phyloP scores from a whole-genome alignment of 2,888 invertebrate species.

The Entomobrya proxima region DNA sequence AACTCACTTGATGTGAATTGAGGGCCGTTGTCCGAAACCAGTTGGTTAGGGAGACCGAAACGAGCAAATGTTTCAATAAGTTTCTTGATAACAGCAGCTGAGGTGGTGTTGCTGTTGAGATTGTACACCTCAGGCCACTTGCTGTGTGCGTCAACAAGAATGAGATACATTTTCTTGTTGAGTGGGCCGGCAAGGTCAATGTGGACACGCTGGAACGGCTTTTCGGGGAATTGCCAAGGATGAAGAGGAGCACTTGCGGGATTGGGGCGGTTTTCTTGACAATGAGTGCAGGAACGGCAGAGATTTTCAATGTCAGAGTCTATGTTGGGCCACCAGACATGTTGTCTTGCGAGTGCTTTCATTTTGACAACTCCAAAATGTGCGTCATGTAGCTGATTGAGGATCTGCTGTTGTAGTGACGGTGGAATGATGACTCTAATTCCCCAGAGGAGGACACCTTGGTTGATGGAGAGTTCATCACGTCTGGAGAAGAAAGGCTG shows the following conservation, averaged over 20 bases:
- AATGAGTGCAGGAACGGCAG: background rate
- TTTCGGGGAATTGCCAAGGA: constrained; percentile 56
- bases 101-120: no score
- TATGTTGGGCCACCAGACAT: constrained; percentile 33
- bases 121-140: constrained; percentile 68
- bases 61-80: no score
- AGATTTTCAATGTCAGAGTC: constrained; percentile 50
- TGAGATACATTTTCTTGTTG: constrained; percentile 27
- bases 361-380: constrained; percentile 62
- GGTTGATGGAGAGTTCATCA: no score
- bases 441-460: no score
- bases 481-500: no score
- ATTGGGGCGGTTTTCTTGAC: background rate
- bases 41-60: no score
- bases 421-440: constrained; percentile 60
- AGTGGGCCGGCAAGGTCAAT: constrained; percentile 51
- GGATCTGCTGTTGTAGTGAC: constrained; percentile 23
- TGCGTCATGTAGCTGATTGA: constrained; percentile 36
- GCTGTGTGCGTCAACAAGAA: constrained; percentile 51
- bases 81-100: no score
- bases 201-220: constrained; percentile 41
- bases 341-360: constrained; percentile 39
- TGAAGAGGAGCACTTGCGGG: constrained; percentile 43
- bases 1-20: no score
- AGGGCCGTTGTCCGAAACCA: no score